phyloP scores from a whole-genome alignment of 1,140 invertebrate species.

The Diabrotica undecimpunctata region DNA sequence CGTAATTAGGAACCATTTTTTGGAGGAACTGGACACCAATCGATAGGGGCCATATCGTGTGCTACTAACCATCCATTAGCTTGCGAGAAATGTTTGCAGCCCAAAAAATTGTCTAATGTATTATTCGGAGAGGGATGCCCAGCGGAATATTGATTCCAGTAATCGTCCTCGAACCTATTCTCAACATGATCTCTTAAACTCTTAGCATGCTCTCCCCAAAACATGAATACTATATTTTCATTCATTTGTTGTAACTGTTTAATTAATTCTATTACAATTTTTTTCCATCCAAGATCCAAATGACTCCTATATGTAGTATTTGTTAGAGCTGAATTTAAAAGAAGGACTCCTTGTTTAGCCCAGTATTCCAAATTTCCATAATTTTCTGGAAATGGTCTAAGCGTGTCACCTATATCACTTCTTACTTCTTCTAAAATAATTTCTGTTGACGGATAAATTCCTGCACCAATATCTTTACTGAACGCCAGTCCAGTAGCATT shows the following conservation, averaged over 20 bases:
- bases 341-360: slow-evolving; percentile 13
- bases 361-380: slow-evolving; percentile 4
- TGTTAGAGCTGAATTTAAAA: slow-evolving; percentile 13
- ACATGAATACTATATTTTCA: slow-evolving; percentile 4
- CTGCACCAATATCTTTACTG: neutral
- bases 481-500: slow-evolving; percentile 4
- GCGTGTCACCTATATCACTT: neutral
- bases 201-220: slow-evolving; percentile 3
- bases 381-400: neutral
- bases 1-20: too few species aligned
- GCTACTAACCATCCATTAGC: neutral
- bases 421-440: slow-evolving; percentile 11
- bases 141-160: neutral
- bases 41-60: neutral
- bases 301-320: neutral
- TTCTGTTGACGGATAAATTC: neutral
- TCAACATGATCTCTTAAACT: neutral
- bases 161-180: neutral
- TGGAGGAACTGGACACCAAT: neutral
- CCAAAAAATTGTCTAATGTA: neutral
- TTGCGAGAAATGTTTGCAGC: slow-evolving; percentile 2
- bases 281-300: neutral
- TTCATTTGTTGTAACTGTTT: slow-evolving; percentile 1
- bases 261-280: neutral
- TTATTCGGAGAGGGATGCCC: slow-evolving; percentile 4